Percentiles rank a stretch among this genome's conserved stretches.
phyloP scores from a whole-genome alignment of 2,797 vertebrate species.

The Mastacembelus armatus region DNA sequence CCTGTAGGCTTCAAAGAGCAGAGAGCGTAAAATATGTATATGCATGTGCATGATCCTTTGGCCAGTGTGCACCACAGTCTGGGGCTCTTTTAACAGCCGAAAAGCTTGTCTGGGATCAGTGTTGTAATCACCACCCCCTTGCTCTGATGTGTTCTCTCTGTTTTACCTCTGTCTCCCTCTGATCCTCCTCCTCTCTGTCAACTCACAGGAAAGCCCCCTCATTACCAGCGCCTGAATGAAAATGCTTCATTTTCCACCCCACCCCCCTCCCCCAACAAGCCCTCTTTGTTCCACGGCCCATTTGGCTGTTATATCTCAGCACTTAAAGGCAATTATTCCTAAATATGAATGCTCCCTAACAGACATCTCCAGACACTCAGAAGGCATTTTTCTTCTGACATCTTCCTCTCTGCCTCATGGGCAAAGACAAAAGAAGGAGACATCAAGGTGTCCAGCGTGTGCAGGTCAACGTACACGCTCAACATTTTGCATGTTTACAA shows the following conservation, averaged over 20 bases:
- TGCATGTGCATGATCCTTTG: conserved; percentile 14
- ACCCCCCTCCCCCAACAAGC: conserved; percentile 71
- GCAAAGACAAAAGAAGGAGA: conserved; percentile 63
- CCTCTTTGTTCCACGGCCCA: conserved; percentile 79
- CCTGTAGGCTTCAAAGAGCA: conserved; percentile 55
- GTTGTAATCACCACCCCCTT: conserved; percentile 64
- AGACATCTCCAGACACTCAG: conserved; percentile 70
- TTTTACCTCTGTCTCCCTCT: conserved; percentile 63
- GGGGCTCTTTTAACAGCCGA: conserved; percentile 45
- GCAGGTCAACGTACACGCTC: conserved; percentile 17
- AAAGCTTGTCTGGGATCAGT: conserved; percentile 63
- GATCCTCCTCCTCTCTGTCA: conserved; percentile 80
- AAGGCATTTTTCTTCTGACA: conserved; percentile 65
- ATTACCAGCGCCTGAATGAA: conserved; percentile 76
- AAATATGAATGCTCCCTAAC: conserved; percentile 76
- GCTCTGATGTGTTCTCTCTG: conserved; percentile 59
- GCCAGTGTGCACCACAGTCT: conserved; percentile 39
- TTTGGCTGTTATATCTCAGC: conserved; percentile 78
- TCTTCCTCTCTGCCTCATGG: conserved; percentile 69
- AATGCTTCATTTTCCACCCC: conserved; percentile 74
- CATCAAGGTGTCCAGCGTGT: conserved; percentile 76
- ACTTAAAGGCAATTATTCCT: conserved; percentile 82
- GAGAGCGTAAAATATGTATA: conserved; percentile 8
- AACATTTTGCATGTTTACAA: neutral
- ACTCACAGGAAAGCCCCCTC: conserved; percentile 84